Evolutionary conservation across 2,888 invertebrate genomes (phyloP).

Genomic region (Sarcophaga variegata): DNA sequence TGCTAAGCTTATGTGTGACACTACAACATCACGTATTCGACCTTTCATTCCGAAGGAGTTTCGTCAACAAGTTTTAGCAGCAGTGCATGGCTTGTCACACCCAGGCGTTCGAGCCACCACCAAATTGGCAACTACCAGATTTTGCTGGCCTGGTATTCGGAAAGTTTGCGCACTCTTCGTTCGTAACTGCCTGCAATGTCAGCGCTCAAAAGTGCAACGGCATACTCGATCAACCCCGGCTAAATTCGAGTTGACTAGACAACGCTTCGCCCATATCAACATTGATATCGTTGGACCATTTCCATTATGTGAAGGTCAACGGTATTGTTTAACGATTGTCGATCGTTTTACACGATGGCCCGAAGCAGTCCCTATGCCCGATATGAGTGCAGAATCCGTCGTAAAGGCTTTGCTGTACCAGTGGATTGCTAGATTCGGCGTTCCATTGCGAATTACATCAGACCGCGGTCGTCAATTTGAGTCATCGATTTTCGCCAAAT

Average conservation of each 20-base stretch:
- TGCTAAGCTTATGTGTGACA: too few species aligned
- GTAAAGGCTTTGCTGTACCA: conserved; percentile 9
- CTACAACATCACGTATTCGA: too few species aligned
- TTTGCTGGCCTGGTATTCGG: conserved; percentile 12
- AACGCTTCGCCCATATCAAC: not conserved
- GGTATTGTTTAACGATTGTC: not conserved
- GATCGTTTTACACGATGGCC: not conserved
- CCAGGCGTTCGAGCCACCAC: not conserved
- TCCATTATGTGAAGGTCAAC: not conserved
- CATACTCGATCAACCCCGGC: conserved; percentile 3
- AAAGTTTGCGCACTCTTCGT: not conserved
- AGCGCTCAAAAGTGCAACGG: not conserved
- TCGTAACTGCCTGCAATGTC: not conserved
- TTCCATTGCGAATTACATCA: conserved; percentile 40
- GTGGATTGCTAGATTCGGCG: conserved; percentile 30
- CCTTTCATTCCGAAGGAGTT: too few species aligned
- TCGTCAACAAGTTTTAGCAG: not conserved
- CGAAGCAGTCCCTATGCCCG: not conserved
- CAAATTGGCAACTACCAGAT: not conserved
- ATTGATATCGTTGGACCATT: too few species aligned
- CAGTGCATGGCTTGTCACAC: not conserved
- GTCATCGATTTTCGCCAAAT: conserved; percentile 27
- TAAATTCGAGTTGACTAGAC: not conserved
- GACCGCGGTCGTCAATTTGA: conserved; percentile 6
- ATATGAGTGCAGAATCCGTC: not conserved